Conservation (phyloP, 2,113 vertebrate species). For the Heloderma charlesbogerti region DNA sequence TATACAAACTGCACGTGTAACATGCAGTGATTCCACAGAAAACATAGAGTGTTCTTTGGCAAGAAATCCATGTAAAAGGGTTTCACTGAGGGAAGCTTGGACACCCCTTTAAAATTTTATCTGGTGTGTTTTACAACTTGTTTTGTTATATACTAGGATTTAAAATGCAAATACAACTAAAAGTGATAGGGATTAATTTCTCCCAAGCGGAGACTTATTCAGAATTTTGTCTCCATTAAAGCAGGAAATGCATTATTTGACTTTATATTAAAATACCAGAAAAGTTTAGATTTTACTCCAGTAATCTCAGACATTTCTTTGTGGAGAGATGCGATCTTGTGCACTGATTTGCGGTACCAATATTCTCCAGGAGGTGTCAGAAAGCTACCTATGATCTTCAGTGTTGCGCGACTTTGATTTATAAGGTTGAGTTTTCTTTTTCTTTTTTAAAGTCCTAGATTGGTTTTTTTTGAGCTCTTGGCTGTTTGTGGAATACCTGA, state of each 20-base stretch:
- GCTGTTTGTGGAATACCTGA: slow-evolving; percentile 6
- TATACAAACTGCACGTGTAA: background rate
- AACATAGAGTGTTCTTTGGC: background rate
- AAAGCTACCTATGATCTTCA: background rate
- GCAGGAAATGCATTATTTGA: background rate
- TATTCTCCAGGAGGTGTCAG: background rate
- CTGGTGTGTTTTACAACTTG: background rate
- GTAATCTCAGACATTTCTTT: background rate
- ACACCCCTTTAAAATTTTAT: background rate
- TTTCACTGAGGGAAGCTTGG: background rate
- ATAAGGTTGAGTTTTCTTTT: background rate
- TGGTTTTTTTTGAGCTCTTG: slow-evolving; percentile 1
- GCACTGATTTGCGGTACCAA: background rate
- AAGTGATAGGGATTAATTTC: background rate
- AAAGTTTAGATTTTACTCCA: background rate
- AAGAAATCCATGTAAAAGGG: background rate
- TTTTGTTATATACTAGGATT: background rate
- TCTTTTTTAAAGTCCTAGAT: background rate
- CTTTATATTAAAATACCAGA: background rate
- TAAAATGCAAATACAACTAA: background rate
- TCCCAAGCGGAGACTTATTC: background rate
- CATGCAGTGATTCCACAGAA: background rate
- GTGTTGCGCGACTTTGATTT: background rate
- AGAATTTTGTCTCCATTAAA: background rate
- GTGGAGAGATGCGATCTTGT: background rate